Evolutionary conservation across 2,797 vertebrate species (phyloP), one percentile per base, ranked within the genome.

Genomic region (Artibeus jamaicensis): DNA sequence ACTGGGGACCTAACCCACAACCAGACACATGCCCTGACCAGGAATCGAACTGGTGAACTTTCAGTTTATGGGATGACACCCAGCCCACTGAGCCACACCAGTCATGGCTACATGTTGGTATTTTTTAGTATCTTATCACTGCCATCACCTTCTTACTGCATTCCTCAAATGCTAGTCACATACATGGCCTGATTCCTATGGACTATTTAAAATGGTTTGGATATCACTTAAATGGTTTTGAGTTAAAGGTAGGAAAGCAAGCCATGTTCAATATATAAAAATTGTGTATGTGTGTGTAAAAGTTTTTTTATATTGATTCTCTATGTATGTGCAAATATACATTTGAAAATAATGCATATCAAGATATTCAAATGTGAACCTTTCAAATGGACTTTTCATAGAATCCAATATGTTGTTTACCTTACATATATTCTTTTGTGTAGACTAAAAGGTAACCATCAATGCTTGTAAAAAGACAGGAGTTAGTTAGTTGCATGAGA

Each of bases 391-490:
- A 92, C 98, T 97, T 98, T 95, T 97, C 93, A 82, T 92, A 91
- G 93, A 96, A 97, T 97, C 92, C 97, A 98, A 97, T 97, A 90
- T 91, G 79, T 76, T 98, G 96, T 98, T 98, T 98, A 98, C 97
- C 97, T 98, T 98, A 97, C 86, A 90, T 96, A 93, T 87, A 96
- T 98, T 96, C 97, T 97, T 62, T 94, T 98, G 96, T 94, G 96
- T 97, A 98, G 97, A 92, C 85, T 97, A 81, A 96, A 96, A 98
- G 98, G 97, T 99, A 99, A 99, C 98, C 98, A 96, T 98, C 98
- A 98, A 98, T 99, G 98, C 99, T 99, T 99, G 98, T 99, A 98
- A 98, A 98, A 98, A 99, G 98, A 98, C 97, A 99, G 99, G 99
- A 98, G 98, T 99, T 99, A 98, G 98, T 99, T 98, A 98, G 98